Conservation (phyloP, 1,140 invertebrate genomes). For the Conus betulinus region DNA sequence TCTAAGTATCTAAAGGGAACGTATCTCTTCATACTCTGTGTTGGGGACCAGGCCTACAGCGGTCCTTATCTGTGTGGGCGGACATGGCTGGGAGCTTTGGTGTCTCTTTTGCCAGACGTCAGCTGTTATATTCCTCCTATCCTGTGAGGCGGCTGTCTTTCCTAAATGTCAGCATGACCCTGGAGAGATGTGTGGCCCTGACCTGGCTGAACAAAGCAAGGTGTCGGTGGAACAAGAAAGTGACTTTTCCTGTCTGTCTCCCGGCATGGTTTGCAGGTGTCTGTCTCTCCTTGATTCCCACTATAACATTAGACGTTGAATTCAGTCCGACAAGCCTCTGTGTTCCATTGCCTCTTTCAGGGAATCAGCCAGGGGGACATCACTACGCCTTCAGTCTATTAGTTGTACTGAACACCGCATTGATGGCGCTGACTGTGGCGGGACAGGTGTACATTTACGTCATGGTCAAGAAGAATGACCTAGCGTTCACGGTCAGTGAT, state of each 20-base stretch:
- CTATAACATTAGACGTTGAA: no score
- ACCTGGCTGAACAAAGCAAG: neutral
- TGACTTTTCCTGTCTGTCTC: neutral
- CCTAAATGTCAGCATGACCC: conserved; percentile 49
- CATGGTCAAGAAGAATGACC: neutral
- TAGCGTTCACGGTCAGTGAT: neutral
- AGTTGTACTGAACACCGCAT: conserved; percentile 44
- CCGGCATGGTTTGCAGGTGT: conserved; percentile 31
- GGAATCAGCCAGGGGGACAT: neutral
- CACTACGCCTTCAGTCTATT: no score
- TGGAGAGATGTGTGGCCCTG: conserved; percentile 30
- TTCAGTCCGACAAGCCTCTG: no score
- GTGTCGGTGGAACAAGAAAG: neutral
- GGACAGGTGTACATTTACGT: conserved; percentile 39
- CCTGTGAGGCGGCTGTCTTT: conserved; percentile 31
- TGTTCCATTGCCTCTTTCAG: no score
- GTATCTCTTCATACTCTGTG: conserved; percentile 11
- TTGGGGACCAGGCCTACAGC: conserved; percentile 48
- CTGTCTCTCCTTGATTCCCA: neutral
- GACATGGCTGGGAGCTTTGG: conserved; percentile 50
- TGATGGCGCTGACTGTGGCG: conserved; percentile 43
- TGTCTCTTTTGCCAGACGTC: conserved; percentile 44
- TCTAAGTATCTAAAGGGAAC: conserved; percentile 57
- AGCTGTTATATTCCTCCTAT: conserved; percentile 31
- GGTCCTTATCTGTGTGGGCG: conserved; percentile 53